These are phyloP conservation scores for Chaetorhynchus papuensis DNA, from an alignment of 2,113 vertebrate genomes.

Conservation along the genomic window DNA sequence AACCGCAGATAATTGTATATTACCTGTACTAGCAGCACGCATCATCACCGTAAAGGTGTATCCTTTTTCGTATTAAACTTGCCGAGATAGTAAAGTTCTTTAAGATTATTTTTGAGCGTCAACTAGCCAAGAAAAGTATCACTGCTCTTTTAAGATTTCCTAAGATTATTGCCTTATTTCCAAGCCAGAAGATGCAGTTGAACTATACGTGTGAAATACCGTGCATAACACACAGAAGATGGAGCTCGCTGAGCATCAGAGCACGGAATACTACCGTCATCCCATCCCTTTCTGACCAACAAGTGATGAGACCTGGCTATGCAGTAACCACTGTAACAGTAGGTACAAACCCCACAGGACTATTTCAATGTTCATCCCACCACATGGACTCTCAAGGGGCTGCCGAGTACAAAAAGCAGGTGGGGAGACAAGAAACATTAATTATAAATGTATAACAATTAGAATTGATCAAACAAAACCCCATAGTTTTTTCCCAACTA, in stretches of 20 bases:
- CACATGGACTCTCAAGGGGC: rapidly evolving
- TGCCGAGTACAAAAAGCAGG: background rate
- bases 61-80: background rate
- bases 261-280: too few species aligned
- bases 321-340: background rate
- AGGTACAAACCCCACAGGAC: background rate
- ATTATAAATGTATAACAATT: background rate
- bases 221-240: rapidly evolving
- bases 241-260: background rate
- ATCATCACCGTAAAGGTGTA: background rate
- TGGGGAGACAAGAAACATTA: background rate
- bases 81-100: rapidly evolving
- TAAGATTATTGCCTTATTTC: background rate
- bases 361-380: background rate
- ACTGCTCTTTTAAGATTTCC: background rate
- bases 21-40: background rate
- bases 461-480: background rate
- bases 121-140: too few species aligned
- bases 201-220: rapidly evolving
- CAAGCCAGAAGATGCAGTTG: background rate
- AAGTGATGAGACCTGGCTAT: rapidly evolving
- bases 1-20: background rate
- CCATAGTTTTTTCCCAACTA: background rate
- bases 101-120: background rate
- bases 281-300: background rate